phyloP scores from a whole-genome alignment of 2,797 vertebrate genomes.

The Danionella dracula region DNA sequence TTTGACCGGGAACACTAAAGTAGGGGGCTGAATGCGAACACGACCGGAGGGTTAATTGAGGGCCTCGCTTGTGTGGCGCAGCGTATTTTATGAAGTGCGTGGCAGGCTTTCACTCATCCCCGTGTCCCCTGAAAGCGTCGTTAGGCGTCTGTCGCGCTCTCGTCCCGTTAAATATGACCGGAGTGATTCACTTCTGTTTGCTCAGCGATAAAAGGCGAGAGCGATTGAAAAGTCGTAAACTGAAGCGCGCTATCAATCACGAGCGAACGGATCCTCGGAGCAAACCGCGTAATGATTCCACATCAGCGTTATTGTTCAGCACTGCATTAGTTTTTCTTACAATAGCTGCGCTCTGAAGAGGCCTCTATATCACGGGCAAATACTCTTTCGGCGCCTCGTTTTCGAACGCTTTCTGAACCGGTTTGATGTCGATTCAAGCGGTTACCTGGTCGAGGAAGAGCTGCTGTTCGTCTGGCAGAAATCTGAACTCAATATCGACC shows the following conservation, averaged over 20 bases:
- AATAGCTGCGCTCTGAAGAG: too few relatives aligned
- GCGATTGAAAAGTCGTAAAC: constrained; percentile 89
- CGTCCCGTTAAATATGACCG: constrained; percentile 55
- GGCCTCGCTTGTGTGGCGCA: too few relatives aligned
- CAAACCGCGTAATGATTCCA: constrained; percentile 77
- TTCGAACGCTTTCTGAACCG: too few relatives aligned
- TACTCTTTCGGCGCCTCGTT: too few relatives aligned
- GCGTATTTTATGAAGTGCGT: constrained; percentile 21
- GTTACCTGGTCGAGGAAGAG: too few relatives aligned
- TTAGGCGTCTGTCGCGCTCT: constrained; percentile 41
- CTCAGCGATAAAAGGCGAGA: constrained; percentile 84
- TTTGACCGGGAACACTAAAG: too few relatives aligned
- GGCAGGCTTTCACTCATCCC: constrained; percentile 11
- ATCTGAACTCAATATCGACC: too few relatives aligned
- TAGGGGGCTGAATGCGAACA: too few relatives aligned
- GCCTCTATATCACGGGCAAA: too few relatives aligned
- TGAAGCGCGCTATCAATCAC: constrained; percentile 86
- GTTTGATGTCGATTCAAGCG: too few relatives aligned
- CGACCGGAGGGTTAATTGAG: constrained; percentile 25
- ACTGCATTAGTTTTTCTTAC: not conserved
- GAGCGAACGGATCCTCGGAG: constrained; percentile 68
- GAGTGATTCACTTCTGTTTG: constrained; percentile 89
- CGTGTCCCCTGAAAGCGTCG: constrained; percentile 26
- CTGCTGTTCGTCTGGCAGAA: too few relatives aligned
- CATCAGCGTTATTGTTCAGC: constrained; percentile 72